Evolutionary conservation across 2,888 invertebrate species (phyloP).

Genomic region (Adelphocoris suturalis): DNA sequence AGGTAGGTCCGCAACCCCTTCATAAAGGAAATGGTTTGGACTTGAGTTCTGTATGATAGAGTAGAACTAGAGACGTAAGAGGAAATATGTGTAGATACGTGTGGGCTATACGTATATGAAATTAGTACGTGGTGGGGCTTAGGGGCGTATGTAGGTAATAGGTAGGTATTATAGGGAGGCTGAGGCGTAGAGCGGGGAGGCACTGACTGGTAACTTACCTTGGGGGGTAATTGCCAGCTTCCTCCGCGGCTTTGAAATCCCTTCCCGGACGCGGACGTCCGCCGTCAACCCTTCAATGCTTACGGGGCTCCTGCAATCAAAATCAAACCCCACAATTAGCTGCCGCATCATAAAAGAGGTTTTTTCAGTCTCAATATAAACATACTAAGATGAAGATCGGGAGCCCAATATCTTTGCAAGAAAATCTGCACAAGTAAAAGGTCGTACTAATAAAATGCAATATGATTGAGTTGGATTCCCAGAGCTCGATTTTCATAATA

Average conservation of each 20-base stretch:
- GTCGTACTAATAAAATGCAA: too few relatives aligned
- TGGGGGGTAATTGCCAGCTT: conserved; percentile 60
- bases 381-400: too few relatives aligned
- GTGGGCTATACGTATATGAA: not conserved
- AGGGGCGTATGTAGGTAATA: not conserved
- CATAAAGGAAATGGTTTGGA: not conserved
- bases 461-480: too few relatives aligned
- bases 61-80: not conserved
- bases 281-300: conserved; percentile 64
- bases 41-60: not conserved
- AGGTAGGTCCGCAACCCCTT: too few relatives aligned
- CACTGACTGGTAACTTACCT: conserved; percentile 62
- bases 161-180: not conserved
- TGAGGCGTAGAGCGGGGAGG: not conserved
- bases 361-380: too few relatives aligned
- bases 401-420: too few relatives aligned
- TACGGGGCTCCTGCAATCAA: conserved; percentile 55
- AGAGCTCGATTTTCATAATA: too few relatives aligned
- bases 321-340: conserved; percentile 9
- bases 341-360: not conserved
- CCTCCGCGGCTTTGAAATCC: conserved; percentile 64
- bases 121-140: not conserved
- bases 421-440: too few relatives aligned
- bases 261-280: conserved; percentile 69
- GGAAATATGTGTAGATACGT: not conserved